phyloP scores from a whole-genome alignment of 1,140 invertebrate species.

The Dendroctonus valens region DNA sequence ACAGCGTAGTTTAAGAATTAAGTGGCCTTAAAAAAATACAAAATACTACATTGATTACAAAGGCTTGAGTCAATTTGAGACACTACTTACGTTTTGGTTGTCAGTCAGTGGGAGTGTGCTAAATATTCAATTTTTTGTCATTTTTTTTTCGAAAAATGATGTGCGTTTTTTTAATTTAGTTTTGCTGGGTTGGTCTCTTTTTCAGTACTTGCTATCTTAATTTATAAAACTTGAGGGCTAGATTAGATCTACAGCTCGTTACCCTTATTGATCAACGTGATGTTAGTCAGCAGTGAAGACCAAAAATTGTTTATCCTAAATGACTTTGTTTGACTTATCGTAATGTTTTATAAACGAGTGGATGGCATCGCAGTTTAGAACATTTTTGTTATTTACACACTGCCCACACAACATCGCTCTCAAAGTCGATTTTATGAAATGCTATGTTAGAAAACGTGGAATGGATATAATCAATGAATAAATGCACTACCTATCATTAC shows the following conservation, averaged over 20 bases:
- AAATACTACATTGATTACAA: slow-evolving; percentile 43
- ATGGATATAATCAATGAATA: slow-evolving; percentile 49
- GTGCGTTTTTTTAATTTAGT: too few relatives aligned
- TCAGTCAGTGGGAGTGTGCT: slow-evolving; percentile 14
- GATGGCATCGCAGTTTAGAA: slow-evolving; percentile 4
- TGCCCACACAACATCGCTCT: slow-evolving; percentile 1
- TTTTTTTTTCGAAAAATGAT: too few relatives aligned
- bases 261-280: too few relatives aligned
- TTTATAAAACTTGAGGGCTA: too few relatives aligned
- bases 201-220: too few relatives aligned
- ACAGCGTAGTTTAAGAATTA: slow-evolving; percentile 22
- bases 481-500: slow-evolving; percentile 46
- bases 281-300: too few relatives aligned
- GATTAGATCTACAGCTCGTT: too few relatives aligned
- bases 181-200: too few relatives aligned
- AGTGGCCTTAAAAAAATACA: slow-evolving; percentile 45
- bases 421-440: slow-evolving; percentile 4
- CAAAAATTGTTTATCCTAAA: too few relatives aligned
- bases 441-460: slow-evolving; percentile 39
- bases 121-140: too few relatives aligned
- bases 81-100: slow-evolving; percentile 9
- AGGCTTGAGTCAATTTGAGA: not conserved
- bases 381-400: slow-evolving; percentile 5
- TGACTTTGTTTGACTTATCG: not conserved
- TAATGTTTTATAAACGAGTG: slow-evolving; percentile 2